A percentile compares a stretch with the other conserved stretches of the same genome.
Evolutionary conservation across 2,797 vertebrate genomes (phyloP).

Genomic region (Tenualosa thibaudeaui): DNA sequence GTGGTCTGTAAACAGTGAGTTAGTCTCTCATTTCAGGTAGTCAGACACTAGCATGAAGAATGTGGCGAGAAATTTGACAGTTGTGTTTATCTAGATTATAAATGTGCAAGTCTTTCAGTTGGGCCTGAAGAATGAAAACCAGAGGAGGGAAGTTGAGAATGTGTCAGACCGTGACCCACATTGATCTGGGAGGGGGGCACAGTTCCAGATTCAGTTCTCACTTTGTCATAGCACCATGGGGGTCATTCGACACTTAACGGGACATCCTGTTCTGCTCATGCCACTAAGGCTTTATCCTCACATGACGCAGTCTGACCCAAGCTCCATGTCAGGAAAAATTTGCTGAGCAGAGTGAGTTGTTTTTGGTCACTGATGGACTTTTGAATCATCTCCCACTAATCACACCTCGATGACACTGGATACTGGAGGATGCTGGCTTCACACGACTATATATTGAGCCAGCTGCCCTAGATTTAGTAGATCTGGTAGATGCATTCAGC

Average conservation of each 20-base stretch:
- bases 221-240: constrained; percentile 18
- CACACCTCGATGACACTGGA: neutral
- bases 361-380: constrained; percentile 26
- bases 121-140: neutral
- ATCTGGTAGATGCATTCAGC: neutral
- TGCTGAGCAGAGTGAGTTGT: constrained; percentile 26
- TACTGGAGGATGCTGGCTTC: neutral
- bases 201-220: constrained; percentile 23
- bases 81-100: constrained; percentile 5
- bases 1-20: neutral
- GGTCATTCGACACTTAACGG: constrained; percentile 8
- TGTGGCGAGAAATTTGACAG: neutral
- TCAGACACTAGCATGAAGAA: neutral
- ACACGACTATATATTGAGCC: neutral
- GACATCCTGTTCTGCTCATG: neutral
- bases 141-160: neutral
- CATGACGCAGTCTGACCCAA: neutral
- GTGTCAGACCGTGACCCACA: constrained; percentile 10
- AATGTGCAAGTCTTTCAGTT: constrained; percentile 11
- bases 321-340: constrained; percentile 25
- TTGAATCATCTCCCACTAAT: constrained; percentile 3
- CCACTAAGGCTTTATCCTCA: neutral
- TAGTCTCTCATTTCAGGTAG: constrained; percentile 1
- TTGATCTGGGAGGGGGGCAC: neutral
- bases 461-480: neutral